Evolutionary conservation across 2,888 invertebrate genomes (phyloP), one percentile per base, ranked within the genome.

Genomic region (Melinaea menophilus): DNA sequence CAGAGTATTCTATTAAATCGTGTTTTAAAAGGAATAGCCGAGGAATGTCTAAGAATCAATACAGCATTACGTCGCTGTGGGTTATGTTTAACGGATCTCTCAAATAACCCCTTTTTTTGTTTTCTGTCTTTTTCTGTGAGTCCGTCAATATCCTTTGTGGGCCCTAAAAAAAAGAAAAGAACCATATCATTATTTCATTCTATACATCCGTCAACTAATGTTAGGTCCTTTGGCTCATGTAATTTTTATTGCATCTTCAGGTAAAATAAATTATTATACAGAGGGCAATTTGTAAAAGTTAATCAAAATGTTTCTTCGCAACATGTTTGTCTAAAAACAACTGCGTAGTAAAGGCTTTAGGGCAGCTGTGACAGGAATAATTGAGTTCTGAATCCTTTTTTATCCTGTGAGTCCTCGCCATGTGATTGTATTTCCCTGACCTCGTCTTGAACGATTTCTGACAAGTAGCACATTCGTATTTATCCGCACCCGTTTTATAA

Each of bases 241-340:
- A 54, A 58, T 12, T 22, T 41, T 47, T 37, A 34, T 41, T 34
- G 22, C 34, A 31, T 56, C 56, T 35, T 47, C 47, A 22, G 34
- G 41, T 48, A 35, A 13, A 4, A 31, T 22, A 13, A 31, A 3
- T 31, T 51, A 51, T 61, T 41, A 48, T 48, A 48, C 13, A 59
- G 46, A 7, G 45, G 13, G 46, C 5, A 33, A n/a, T 46, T 48
- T 33, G n/a, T 13, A 57, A 5, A 31, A 31, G 56, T 65, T 55
- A 67, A 71, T 88, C 90, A 56, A 87, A 88, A 76, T 92, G 92
- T 71, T 92, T 92, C 74, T 88, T 90, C 33, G 90, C 87, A 69
- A 91, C 79, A 73, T 92, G 92, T 69, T 90, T 91, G 68, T 92
- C 92, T 73, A 92, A 75, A 73, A 91, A 91, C 65, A 91, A 75